Evolutionary conservation across 2,113 vertebrate genomes (phyloP).

Genomic region (Ancistrus triradiatus): DNA sequence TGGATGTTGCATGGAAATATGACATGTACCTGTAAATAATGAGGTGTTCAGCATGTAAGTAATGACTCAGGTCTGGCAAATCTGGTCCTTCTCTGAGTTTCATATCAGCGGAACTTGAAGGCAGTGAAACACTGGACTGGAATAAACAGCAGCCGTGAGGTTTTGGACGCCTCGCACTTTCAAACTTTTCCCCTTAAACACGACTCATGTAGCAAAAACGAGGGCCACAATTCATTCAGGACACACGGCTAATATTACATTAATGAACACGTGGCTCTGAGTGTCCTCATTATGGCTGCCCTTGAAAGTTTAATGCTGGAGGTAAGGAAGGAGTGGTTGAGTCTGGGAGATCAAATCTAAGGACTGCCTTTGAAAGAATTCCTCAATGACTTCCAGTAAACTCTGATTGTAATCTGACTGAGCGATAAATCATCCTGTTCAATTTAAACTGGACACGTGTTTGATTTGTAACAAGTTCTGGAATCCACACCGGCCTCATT

Average conservation of each 20-base stretch:
- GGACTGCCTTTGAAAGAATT: too few species aligned
- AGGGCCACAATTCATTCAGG: background rate
- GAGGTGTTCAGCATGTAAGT: conserved; percentile 20
- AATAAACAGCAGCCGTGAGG: background rate
- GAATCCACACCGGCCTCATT: too few species aligned
- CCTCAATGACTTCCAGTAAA: too few species aligned
- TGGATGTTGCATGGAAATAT: too few species aligned
- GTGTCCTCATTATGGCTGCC: background rate
- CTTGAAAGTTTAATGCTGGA: background rate
- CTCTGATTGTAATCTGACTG: too few species aligned
- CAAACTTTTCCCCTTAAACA: background rate
- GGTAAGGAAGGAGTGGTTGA: too few species aligned
- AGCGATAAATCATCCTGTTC: too few species aligned
- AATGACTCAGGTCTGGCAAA: conserved; percentile 20
- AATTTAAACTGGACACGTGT: too few species aligned
- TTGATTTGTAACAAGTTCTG: too few species aligned
- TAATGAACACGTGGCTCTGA: background rate
- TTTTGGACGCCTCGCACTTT: background rate
- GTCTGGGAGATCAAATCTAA: too few species aligned
- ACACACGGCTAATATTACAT: background rate
- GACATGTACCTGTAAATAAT: conserved; percentile 25
- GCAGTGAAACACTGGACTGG: too few species aligned
- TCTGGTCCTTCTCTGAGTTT: background rate
- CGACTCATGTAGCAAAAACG: background rate
- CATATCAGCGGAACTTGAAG: too few species aligned